Conservation (phyloP, 2,888 invertebrate species). For the Mythimna pallens region DNA sequence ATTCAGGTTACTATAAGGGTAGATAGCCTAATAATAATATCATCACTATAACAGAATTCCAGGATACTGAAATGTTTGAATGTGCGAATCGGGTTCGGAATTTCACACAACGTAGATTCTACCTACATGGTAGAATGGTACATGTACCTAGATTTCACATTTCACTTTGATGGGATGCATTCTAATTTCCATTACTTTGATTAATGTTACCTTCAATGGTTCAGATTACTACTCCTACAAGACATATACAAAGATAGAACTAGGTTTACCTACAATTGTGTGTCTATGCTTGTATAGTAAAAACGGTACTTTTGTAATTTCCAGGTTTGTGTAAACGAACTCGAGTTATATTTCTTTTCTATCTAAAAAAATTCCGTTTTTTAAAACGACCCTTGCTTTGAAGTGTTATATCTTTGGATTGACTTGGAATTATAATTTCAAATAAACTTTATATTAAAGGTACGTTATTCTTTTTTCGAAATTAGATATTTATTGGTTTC, state of each 20-base stretch:
- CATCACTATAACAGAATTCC: not conserved
- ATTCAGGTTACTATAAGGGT: not conserved
- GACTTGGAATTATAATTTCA: too few species aligned
- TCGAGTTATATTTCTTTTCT: too few species aligned
- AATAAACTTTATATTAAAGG: too few species aligned
- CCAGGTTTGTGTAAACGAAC: not conserved
- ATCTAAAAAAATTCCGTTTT: too few species aligned
- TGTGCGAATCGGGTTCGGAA: not conserved
- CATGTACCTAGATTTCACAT: too few species aligned
- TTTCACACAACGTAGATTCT: not conserved
- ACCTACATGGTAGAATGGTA: not conserved
- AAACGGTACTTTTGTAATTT: not conserved
- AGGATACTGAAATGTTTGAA: not conserved
- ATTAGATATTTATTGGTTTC: too few species aligned
- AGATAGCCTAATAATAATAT: not conserved
- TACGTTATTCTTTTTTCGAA: too few species aligned
- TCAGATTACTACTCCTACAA: not conserved
- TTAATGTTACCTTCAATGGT: not conserved
- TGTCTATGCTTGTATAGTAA: not conserved
- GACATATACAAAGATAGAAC: not conserved
- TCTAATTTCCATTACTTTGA: not conserved
- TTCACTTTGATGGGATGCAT: not conserved
- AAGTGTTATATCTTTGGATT: too few species aligned
- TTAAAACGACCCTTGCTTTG: too few species aligned
- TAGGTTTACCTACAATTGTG: not conserved